phyloP scores from a whole-genome alignment of 1,140 invertebrate genomes.

The Drosophila sp. region DNA sequence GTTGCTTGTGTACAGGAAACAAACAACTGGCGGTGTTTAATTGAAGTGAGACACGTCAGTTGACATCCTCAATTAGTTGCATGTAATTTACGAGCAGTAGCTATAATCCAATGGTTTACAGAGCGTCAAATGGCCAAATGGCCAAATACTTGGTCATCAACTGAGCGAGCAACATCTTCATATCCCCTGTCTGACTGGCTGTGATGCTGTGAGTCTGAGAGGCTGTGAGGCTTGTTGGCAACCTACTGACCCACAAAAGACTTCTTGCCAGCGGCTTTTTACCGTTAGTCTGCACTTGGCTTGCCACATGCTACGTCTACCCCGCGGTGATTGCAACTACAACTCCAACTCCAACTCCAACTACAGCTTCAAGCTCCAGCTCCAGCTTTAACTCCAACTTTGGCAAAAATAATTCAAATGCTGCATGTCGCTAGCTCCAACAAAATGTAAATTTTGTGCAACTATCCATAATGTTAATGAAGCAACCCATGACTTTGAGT shows the following conservation, averaged over 20 bases:
- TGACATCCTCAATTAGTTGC: slow-evolving; percentile 82
- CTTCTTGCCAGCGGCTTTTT: slow-evolving; percentile 54
- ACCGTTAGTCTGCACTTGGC: slow-evolving; percentile 69
- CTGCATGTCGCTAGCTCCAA: slow-evolving; percentile 39
- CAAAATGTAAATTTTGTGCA: slow-evolving; percentile 73
- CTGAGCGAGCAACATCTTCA: slow-evolving; percentile 32
- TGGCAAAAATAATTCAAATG: slow-evolving; percentile 63
- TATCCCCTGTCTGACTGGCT: not conserved
- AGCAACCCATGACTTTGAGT: slow-evolving; percentile 50
- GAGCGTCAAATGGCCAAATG: slow-evolving; percentile 17
- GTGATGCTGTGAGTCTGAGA: slow-evolving; percentile 40
- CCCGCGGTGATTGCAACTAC: slow-evolving; percentile 38
- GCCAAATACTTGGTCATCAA: slow-evolving; percentile 7
- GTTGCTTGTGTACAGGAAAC: slow-evolving; percentile 59
- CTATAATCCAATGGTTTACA: slow-evolving; percentile 37
- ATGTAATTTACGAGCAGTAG: slow-evolving; percentile 67
- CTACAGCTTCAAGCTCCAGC: slow-evolving; percentile 1
- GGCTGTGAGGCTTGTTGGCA: slow-evolving; percentile 56
- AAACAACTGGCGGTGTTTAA: slow-evolving; percentile 52
- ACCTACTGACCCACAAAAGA: slow-evolving; percentile 77
- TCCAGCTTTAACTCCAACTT: slow-evolving; percentile 36
- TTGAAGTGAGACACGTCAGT: slow-evolving; percentile 70
- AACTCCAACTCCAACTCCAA: slow-evolving; percentile 15
- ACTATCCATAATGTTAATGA: slow-evolving; percentile 76
- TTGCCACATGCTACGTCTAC: slow-evolving; percentile 55